Base-by-base conservation (phyloP, 2,797 vertebrate genomes). In the Chrysocyon brachyurus region DNA sequence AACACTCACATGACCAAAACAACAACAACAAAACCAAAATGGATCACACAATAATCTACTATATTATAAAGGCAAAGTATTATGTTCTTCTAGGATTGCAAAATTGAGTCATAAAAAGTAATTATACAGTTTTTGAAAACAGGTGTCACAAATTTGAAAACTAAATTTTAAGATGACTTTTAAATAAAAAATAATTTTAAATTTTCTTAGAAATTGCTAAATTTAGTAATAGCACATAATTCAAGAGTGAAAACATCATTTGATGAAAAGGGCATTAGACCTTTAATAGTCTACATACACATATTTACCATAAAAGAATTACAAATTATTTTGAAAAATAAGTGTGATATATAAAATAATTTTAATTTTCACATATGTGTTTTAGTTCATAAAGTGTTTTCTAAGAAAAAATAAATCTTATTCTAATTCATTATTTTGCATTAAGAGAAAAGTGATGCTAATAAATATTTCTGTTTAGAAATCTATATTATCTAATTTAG, bases 311-410 rank as follows among this genome's bases (percentile, higher is more conserved):
- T 56, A 24, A 96, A 98, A 93, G 73, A 96, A 93, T 97, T 95
- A 93, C 66, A 98, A 96, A 97, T 95, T 49, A 63, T 93, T 98
- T 97, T 98, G 88, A 98, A 98, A 97, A 86, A 46, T 97, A 97
- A 94, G 89, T 14, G 91, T 97, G 84, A 97, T 63, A 96, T 90
- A 97, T 97, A 88, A 85, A 79, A 95, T 96, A 24, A 96, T 96
- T 98, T 97, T 89, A 93, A 12, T 90, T 56, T 94, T 91, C n/a
- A 91, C 1, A n/a, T n/a, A 61, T 36, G 24, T 68, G 68, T 79
- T 97, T 97, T 88, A 97, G 90, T 93, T 95, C 81, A 66, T 72
- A 91, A 97, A 96, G n/a, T 94, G 61, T 77, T 97, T 91, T 98
- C 68, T 89, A 96, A 85, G 83, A 97, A 95, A 87, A 68, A 94